Evolutionary conservation across 2,888 invertebrate species (phyloP), one percentile per base, ranked within the genome.

Genomic region (Hypomecis punctinalis): DNA sequence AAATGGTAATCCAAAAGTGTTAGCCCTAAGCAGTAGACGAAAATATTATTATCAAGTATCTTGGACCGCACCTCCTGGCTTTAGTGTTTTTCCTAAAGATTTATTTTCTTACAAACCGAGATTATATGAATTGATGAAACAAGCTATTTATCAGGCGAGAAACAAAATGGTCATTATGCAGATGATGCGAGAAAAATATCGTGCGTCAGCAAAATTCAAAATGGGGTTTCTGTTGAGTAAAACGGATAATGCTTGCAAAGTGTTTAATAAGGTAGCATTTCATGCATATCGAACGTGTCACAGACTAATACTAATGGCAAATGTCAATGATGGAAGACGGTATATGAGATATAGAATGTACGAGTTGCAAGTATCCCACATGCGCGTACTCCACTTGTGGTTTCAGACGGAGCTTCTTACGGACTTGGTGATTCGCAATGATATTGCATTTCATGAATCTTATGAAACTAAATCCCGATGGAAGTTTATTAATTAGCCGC

Each of bases 141-240:
- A 52, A 52, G 52, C 52, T 4, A 52, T 52, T n/a, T 52, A 52
- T 52, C 52, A 52, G 33, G 52, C 52, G 6, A 23, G 52, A 23
- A 52, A 52, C 33, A 52, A 52, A 23, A 52, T 52, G 52, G 40
- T 52, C 10, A 13, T 52, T 6, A 52, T 52, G 52, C 52, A 52
- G 40, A 23, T 52, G 10, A 33, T 42, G 52, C 40, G 52, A 1
- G 33, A 13, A 40, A 52, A 52, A 52, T n/a, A 40, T 5, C 11
- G 11, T n/a, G 0, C 0, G 2, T 7, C 0, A 23, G 0, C 2
- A n/a, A 23, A 40, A 40, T 52, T 33, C 33, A 52, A 52, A 52
- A 52, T 52, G 52, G 52, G 52, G 1, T 52, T 40, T 42, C 33
- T 52, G 6, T 5, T 52, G 10, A 40, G 52, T 40, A 52, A 52